These are phyloP conservation scores for Limonius californicus DNA, from an alignment of 1,140 invertebrate genomes.

Conservation along the genomic window DNA sequence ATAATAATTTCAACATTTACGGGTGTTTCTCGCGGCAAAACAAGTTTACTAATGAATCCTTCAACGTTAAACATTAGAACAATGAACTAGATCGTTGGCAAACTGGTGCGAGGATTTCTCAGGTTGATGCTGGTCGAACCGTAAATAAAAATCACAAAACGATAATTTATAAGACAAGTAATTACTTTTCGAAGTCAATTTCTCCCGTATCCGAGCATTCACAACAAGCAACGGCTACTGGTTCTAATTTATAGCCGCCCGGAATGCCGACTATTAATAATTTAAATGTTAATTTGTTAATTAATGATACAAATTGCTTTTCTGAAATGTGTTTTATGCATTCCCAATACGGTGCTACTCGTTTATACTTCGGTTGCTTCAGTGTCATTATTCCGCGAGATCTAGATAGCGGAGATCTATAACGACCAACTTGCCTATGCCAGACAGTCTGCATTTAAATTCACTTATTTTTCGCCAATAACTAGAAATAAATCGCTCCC, in stretches of 20 bases:
- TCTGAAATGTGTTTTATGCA: constrained; percentile 45
- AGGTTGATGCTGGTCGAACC: background rate
- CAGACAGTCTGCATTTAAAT: constrained; percentile 2
- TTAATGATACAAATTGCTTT: constrained; percentile 48
- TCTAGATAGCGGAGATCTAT: constrained; percentile 4
- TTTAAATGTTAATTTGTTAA: constrained; percentile 49
- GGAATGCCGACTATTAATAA: constrained; percentile 44
- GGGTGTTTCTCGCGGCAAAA: no score
- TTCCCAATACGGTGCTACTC: constrained; percentile 32
- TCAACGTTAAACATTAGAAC: no score
- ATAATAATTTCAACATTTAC: no score
- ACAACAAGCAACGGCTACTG: constrained; percentile 14
- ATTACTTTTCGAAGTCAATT: constrained; percentile 15
- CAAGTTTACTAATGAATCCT: no score
- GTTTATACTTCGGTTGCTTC: constrained; percentile 7
- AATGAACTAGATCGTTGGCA: no score
- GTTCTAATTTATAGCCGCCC: constrained; percentile 9
- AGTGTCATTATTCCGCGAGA: background rate
- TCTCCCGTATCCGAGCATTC: constrained; percentile 2
- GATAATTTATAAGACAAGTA: constrained; percentile 13
- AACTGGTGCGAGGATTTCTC: background rate
- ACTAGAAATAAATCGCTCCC: background rate
- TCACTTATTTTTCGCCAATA: background rate
- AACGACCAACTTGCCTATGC: background rate
- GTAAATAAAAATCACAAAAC: constrained; percentile 10